Evolutionary conservation across 2,888 invertebrate genomes (phyloP).

Genomic region (Brachycybe producta): DNA sequence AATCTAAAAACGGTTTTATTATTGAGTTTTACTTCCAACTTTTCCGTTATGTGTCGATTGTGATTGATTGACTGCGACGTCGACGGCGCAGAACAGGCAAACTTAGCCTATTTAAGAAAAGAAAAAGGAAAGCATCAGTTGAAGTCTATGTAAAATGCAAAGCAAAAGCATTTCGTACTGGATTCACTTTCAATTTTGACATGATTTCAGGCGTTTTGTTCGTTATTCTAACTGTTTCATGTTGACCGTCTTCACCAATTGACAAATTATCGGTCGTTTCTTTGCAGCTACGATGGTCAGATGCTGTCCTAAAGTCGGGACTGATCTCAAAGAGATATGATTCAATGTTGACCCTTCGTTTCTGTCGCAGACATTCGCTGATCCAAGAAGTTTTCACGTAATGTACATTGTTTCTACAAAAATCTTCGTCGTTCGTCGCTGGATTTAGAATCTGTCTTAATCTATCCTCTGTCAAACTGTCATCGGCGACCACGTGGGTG

Average conservation of each 20-base stretch:
- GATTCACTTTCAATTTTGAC: not conserved
- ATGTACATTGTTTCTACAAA: not conserved
- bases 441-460: not conserved
- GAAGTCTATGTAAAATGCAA: not conserved
- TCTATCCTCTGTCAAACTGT: not conserved
- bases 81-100: conserved; percentile 5
- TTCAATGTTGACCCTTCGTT: not conserved
- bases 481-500: conserved; percentile 5
- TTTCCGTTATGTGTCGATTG: conserved; percentile 1
- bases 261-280: no score
- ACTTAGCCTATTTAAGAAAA: not conserved
- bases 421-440: not conserved
- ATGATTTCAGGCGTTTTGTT: no score
- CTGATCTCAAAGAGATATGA: not conserved
- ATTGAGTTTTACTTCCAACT: conserved; percentile 3
- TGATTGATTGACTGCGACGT: not conserved
- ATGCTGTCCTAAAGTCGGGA: not conserved
- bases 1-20: not conserved
- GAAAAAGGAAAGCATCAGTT: no score
- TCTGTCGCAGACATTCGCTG: conserved; percentile 3
- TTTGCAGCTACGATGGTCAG: no score
- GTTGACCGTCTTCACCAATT: no score
- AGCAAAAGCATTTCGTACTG: not conserved
- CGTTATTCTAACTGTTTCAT: no score
- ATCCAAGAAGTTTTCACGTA: not conserved